These are phyloP conservation scores for Tetragonisca angustula DNA, from an alignment of 2,888 invertebrate genomes.

Conservation along the genomic window DNA sequence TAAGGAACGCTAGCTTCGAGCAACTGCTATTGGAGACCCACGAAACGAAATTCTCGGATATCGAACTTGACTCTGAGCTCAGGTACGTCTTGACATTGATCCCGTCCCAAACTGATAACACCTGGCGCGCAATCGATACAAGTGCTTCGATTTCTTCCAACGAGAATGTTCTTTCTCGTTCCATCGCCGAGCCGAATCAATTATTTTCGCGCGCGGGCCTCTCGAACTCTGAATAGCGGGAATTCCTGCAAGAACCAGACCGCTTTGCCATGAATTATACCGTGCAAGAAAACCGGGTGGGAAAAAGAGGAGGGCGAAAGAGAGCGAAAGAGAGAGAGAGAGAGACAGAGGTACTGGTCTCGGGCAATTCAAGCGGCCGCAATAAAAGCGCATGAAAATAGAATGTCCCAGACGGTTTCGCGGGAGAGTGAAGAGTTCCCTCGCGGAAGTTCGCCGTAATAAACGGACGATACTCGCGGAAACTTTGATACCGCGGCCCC, in stretches of 20 bases:
- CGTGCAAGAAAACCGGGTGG: no score
- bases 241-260: slow-evolving; percentile 7
- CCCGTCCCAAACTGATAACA: background rate
- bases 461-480: slow-evolving; percentile 41
- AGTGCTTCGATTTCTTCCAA: background rate
- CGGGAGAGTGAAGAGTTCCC: slow-evolving; percentile 14
- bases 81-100: no score
- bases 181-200: slow-evolving; percentile 4
- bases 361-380: slow-evolving; percentile 15
- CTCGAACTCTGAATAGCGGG: background rate
- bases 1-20: no score
- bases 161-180: background rate
- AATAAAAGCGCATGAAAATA: slow-evolving; percentile 46
- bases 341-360: background rate
- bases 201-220: slow-evolving; percentile 7
- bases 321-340: background rate
- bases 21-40: no score
- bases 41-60: no score
- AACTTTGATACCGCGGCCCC: slow-evolving; percentile 21
- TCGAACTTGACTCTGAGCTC: no score
- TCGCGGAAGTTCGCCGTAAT: slow-evolving; percentile 44
- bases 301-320: background rate
- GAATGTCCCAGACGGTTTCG: slow-evolving; percentile 32
- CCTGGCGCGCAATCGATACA: background rate
- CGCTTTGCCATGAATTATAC: slow-evolving; percentile 28